phyloP scores from a whole-genome alignment of 2,888 invertebrate species.

The Celastrina argiolus region DNA sequence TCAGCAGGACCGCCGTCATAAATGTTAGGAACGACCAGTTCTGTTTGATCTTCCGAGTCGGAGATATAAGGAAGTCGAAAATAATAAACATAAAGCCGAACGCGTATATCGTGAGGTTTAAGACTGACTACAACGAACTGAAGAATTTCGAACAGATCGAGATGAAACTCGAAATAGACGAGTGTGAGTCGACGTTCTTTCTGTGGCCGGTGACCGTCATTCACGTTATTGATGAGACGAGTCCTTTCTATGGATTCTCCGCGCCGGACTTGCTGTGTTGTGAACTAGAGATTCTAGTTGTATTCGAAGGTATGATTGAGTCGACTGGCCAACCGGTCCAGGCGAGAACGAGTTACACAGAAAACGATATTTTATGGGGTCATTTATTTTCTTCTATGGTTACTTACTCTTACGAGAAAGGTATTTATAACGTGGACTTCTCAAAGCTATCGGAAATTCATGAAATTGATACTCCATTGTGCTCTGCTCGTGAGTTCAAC shows the following conservation, averaged over 20 bases:
- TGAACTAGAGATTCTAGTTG: constrained; percentile 91
- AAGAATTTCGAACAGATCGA: constrained; percentile 90
- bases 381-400: constrained; percentile 90
- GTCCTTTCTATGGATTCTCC: constrained; percentile 93
- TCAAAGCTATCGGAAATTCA: constrained; percentile 90
- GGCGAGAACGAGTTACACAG: constrained; percentile 88
- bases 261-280: constrained; percentile 92
- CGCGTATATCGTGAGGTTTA: constrained; percentile 87
- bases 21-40: constrained; percentile 91
- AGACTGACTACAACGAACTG: constrained; percentile 86
- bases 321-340: constrained; percentile 91
- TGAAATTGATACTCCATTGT: constrained; percentile 90
- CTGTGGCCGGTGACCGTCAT: constrained; percentile 97
- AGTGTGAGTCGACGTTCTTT: constrained; percentile 93
- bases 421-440: constrained; percentile 91
- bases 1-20: constrained; percentile 92
- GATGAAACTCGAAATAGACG: constrained; percentile 85
- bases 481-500: constrained; percentile 84
- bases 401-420: constrained; percentile 81
- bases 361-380: constrained; percentile 91
- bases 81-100: constrained; percentile 94
- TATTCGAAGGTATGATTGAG: constrained; percentile 93
- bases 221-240: constrained; percentile 90
- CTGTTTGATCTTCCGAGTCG: constrained; percentile 94
- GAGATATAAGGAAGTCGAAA: constrained; percentile 96